Base-by-base conservation (phyloP, 2,113 vertebrate species). In the Trachemys scripta region DNA sequence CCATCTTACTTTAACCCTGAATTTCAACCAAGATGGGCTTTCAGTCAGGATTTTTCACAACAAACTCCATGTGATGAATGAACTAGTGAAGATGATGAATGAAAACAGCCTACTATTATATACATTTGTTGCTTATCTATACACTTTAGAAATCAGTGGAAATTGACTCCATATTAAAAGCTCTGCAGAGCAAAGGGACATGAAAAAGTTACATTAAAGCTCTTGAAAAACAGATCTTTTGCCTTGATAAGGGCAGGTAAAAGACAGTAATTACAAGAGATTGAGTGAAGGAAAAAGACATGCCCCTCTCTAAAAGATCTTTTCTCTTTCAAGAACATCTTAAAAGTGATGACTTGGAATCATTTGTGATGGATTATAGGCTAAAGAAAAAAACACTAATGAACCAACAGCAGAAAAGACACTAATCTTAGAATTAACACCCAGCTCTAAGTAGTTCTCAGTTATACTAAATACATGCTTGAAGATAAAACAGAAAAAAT, bases 151-250 rank as follows among this genome's bases (percentile, higher is more conserved):
- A 95, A 87, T 22, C 8, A 90, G 84, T 54, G 57, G 87, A 83
- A 82, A 89, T 79, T 50, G 93, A 95, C 75, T 79, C 54, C 53
- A 45, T 65, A 84, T 85, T 87, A 95, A 87, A 92, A 96, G 93
- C 51, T 90, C 86, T 91, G 62, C 87, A 90, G 79, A 96, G 87
- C 25, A 59, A 85, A 94, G 75, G 14, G 95, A 94, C 11, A 59
- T 78, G 54, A 95, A 95, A 96, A 92, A 56, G 54, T 82, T 93
- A 82, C 92, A 92, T 95, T 95, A 88, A 95, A 95, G 87, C 62
- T 82, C 29, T 87, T 35, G 11, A 50, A 91, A 62, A 22, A 82
- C 25, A 54, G 27, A 94, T 25, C 51, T 27, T 85, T 47, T 69
- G 80, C 85, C 89, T 91, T 82, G 42, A 89, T n/a, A 86, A 83